Evolutionary conservation across 2,797 vertebrate genomes (phyloP), one percentile per base, ranked within the genome.

Genomic region (Danio kyathit): DNA sequence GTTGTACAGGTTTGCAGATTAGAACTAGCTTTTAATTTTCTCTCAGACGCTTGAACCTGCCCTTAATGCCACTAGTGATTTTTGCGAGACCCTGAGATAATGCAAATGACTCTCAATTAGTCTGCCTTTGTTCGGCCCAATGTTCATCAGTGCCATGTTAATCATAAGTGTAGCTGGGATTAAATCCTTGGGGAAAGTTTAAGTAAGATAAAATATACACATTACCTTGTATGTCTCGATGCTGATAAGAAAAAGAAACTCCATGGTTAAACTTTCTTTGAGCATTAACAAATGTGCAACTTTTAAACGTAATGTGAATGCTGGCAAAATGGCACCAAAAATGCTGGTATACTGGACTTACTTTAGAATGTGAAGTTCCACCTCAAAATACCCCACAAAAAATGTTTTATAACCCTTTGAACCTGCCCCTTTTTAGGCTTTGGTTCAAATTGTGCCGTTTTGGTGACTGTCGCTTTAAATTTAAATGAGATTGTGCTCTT

Each of bases 281-380:
- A 65, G 51, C 41, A 29, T 61, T 43, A 57, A 43, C 57, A 0
- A 59, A 44, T 54, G 13, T 40, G 29, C 21, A n/a, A 7, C 41
- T 38, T 72, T 72, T 44, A 71, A 79, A 71, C 66, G 51, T 56
- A 63, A 17, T 38, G 61, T 65, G 78, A 83, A 46, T 1, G 77
- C 61, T 77, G 81, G 69, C 74, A 78, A 82, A 76, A 79, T 79
- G 76, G 70, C 76, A 79, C n/a, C 51, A 29, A 29, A 29, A 29
- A 29, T 29, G 3, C 29, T 1, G 29, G 1, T 29, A 29, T 29
- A 29, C 29, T 29, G 29, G 29, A 29, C 29, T 29, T 29, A 29
- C 29, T 29, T 1, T 29, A 1, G 29, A 29, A 29, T 29, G 29
- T 29, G 29, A 3, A 1, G 29, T 29, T 29, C 1, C 3, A 29